Evolutionary conservation across 2,113 vertebrate species (phyloP), one percentile per base, ranked within the genome.

Genomic region (Aythya baeri): DNA sequence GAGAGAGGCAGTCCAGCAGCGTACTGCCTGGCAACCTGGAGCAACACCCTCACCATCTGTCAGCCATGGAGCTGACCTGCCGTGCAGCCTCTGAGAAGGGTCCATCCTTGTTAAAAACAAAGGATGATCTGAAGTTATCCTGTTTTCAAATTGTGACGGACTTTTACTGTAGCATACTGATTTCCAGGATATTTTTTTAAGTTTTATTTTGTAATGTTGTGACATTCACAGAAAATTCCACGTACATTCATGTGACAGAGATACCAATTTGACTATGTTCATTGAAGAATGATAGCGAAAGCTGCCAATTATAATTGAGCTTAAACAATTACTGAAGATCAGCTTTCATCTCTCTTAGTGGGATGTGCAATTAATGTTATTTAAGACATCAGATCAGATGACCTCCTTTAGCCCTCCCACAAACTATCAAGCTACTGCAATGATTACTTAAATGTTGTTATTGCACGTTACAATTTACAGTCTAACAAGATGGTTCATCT

Each of bases 191-290:
- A 62, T 23, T 61, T 55, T 88, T 79, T 58, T n/a, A n/a, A 68
- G n/a, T 43, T 95, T 96, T 97, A 97, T 96, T 97, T 73, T 84
- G 78, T 63, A 36, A 2, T 58, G 29, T 70, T 88, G 73, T 91
- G 73, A 67, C 32, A 52, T 90, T 88, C 61, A 68, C n/a, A 55
- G 65, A 92, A 41, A 92, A 95, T 83, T 88, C 70, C 2, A 3
- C 10, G 1, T 41, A 65, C 59, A 49, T 87, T 78, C 20, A 8
- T 38, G 58, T 86, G 72, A 75, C 61, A 58, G 66, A 44, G 65
- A n/a, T 22, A 55, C 14, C 5, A 2, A 80, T 89, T 80, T 83
- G 38, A 94, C 65, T 85, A 66, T 1, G 7, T n/a, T 94, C 26
- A 84, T 86, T 96, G 83, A 93, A 91, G 63, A 89, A 76, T 6